A percentile compares a stretch with the other conserved stretches of the same genome.
These are phyloP conservation scores for Scotopteryx bipunctaria DNA, from an alignment of 2,888 invertebrate genomes.

Conservation along the genomic window DNA sequence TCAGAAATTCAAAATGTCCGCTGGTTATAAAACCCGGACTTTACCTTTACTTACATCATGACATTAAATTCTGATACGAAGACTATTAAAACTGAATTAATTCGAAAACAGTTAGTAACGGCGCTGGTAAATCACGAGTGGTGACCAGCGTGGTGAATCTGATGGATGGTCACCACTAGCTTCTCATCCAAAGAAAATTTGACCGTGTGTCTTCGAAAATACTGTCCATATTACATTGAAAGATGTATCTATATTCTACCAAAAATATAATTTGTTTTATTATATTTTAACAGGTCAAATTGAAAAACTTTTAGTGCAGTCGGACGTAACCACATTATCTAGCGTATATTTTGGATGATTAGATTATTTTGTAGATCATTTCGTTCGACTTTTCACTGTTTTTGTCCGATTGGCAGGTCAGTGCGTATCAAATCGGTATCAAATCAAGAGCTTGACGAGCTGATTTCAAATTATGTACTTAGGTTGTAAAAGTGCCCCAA, in stretches of 20 bases:
- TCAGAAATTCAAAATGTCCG: not conserved
- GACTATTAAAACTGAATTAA: conserved; percentile 46
- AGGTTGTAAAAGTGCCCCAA: too few species aligned
- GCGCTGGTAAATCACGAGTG: conserved; percentile 33
- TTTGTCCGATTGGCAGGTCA: too few species aligned
- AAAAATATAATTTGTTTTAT: conserved; percentile 12
- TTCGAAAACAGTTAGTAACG: conserved; percentile 39
- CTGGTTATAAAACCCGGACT: not conserved
- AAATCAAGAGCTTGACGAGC: too few species aligned
- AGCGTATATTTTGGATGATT: not conserved
- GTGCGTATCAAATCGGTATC: too few species aligned
- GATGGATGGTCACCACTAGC: conserved; percentile 18
- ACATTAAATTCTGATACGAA: conserved; percentile 31
- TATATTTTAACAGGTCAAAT: conserved; percentile 13
- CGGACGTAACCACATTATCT: too few species aligned
- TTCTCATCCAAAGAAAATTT: not conserved
- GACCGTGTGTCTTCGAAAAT: not conserved
- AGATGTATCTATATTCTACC: conserved; percentile 13
- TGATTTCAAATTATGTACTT: too few species aligned
- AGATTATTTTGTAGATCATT: not conserved
- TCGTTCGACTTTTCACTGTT: too few species aligned
- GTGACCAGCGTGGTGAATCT: conserved; percentile 41
- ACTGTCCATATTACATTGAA: not conserved
- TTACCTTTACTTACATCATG: conserved; percentile 17
- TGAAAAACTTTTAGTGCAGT: conserved; percentile 5